phyloP scores from a whole-genome alignment of 2,113 vertebrate genomes.

The Motacilla tschutschensis region DNA sequence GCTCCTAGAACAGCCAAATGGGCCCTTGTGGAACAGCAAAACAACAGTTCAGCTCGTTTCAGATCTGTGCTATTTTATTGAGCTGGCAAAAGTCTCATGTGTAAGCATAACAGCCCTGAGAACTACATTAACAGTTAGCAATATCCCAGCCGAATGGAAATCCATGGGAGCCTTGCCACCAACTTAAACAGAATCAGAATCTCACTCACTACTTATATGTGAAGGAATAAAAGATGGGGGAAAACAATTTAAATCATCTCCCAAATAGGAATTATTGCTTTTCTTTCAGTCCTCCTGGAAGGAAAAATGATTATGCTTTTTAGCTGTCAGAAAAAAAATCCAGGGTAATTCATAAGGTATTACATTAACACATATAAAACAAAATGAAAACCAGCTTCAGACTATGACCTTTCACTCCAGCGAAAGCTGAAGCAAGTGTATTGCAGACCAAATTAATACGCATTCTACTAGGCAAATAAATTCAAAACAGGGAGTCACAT shows the following conservation, averaged over 20 bases:
- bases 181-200: not conserved
- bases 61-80: conserved; percentile 21
- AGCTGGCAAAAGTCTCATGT: not conserved
- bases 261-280: conserved; percentile 70
- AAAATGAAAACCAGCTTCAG: conserved; percentile 79
- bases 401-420: conserved; percentile 75
- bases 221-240: conserved; percentile 54
- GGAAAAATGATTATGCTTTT: conserved; percentile 78
- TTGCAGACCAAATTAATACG: conserved; percentile 70
- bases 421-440: conserved; percentile 77
- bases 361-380: conserved; percentile 80
- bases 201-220: conserved; percentile 24
- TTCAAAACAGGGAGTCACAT: conserved; percentile 53
- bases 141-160: not conserved
- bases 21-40: not conserved
- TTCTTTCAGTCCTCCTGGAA: conserved; percentile 70
- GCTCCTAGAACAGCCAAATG: not conserved
- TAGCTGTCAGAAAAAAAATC: conserved; percentile 76
- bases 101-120: not conserved
- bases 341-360: conserved; percentile 76
- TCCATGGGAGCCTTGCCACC: not conserved
- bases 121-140: not conserved
- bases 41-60: not conserved
- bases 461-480: conserved; percentile 74
- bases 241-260: conserved; percentile 68